phyloP scores from a whole-genome alignment of 1,140 invertebrate genomes.

The Plectrocnemia conspersa region DNA sequence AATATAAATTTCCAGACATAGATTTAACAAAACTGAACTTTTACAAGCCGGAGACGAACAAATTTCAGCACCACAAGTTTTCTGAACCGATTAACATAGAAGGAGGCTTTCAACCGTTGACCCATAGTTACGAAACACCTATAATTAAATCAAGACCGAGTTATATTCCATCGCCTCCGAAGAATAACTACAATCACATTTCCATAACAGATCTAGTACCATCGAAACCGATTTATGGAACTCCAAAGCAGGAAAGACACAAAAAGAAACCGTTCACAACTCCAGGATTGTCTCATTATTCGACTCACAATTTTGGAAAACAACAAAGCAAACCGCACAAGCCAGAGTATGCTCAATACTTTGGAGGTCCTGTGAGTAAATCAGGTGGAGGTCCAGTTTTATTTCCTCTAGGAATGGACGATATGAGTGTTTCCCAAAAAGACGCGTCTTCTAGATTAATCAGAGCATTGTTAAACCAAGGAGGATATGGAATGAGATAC shows the following conservation, averaged over 20 bases:
- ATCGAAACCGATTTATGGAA: conserved; percentile 31
- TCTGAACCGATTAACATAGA: conserved; percentile 24
- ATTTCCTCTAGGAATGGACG: conserved; percentile 20
- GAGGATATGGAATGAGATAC: conserved; percentile 33
- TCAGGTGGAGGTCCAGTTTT: conserved; percentile 20
- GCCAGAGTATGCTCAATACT: conserved; percentile 30
- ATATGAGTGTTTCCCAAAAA: conserved; percentile 23
- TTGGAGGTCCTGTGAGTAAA: conserved; percentile 22
- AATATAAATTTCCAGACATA: conserved; percentile 11
- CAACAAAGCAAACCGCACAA: conserved; percentile 17
- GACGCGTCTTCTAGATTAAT: conserved; percentile 29
- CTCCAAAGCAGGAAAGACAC: conserved; percentile 26
- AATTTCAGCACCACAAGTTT: conserved; percentile 27
- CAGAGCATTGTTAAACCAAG: conserved; percentile 31
- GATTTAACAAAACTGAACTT: conserved; percentile 17
- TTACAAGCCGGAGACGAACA: conserved; percentile 4
- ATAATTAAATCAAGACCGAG: conserved; percentile 14
- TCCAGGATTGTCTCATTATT: conserved; percentile 43
- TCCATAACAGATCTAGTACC: conserved; percentile 16
- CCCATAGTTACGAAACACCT: conserved; percentile 6
- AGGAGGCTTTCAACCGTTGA: conserved; percentile 28
- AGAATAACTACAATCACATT: conserved; percentile 21
- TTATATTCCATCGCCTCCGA: conserved; percentile 5
- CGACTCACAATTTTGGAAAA: conserved; percentile 11
- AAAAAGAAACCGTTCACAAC: conserved; percentile 39